phyloP scores from a whole-genome alignment of 2,797 vertebrate species.

The Muscicapa striata region DNA sequence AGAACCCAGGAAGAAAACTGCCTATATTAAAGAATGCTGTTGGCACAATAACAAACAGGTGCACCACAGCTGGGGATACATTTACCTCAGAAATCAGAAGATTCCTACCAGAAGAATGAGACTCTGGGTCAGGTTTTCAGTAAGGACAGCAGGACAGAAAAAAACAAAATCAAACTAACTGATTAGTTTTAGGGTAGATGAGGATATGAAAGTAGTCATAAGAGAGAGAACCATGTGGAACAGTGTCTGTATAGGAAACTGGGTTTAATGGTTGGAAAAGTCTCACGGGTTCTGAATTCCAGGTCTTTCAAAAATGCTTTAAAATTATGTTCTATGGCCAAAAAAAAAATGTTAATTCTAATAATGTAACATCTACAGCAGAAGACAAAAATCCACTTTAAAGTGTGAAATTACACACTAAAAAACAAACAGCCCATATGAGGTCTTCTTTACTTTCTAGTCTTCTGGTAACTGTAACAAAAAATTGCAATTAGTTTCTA shows the following conservation, averaged over 20 bases:
- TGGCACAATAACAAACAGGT: neutral
- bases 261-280: neutral
- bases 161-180: neutral
- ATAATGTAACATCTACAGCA: neutral
- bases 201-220: neutral
- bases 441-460: neutral
- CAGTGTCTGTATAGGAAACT: neutral
- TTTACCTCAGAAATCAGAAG: neutral
- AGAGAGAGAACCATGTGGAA: neutral
- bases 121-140: neutral
- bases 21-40: neutral
- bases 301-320: neutral
- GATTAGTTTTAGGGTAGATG: neutral
- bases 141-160: neutral
- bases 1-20: neutral
- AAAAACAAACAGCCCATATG: neutral
- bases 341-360: neutral
- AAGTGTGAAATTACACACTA: neutral
- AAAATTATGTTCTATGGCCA: neutral
- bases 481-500: neutral
- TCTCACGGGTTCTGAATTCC: neutral
- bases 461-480: neutral
- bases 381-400: neutral
- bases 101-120: neutral
- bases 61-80: neutral